Conservation (phyloP, 1,140 invertebrate genomes). For the Drosophila ironensis region DNA sequence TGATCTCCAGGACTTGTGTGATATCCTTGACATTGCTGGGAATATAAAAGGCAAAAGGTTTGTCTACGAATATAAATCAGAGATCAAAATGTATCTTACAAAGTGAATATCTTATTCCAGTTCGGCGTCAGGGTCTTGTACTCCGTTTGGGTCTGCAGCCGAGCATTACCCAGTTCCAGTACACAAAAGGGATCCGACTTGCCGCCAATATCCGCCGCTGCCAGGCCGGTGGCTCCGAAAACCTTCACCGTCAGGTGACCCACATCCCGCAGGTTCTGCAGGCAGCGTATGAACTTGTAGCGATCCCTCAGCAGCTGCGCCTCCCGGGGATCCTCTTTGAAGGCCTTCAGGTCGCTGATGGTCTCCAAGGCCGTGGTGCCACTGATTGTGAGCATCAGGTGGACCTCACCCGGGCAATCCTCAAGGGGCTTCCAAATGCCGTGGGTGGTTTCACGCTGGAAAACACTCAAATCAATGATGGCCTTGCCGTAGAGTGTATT, state of each 20-base stretch:
- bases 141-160: conserved; percentile 98
- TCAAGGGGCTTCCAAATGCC: conserved; percentile 93
- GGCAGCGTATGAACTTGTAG: conserved; percentile 90
- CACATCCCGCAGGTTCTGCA: conserved; percentile 91
- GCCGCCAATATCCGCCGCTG: conserved; percentile 94
- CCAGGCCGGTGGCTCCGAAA: conserved; percentile 93
- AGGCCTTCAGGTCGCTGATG: conserved; percentile 93
- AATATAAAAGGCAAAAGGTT: too few species aligned
- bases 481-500: conserved; percentile 85
- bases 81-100: conserved; percentile 86
- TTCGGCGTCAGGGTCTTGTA: conserved; percentile 98
- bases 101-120: conserved; percentile 99
- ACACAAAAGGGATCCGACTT: conserved; percentile 99
- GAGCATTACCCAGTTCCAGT: conserved; percentile 95
- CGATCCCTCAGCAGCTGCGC: conserved; percentile 85
- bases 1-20: conserved; percentile 97
- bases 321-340: conserved; percentile 90
- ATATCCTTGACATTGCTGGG: conserved; percentile 97
- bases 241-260: conserved; percentile 95
- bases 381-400: conserved; percentile 95
- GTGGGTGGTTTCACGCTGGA: conserved; percentile 96
- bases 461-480: conserved; percentile 91
- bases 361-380: conserved; percentile 96
- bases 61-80: too few species aligned
- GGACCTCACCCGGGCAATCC: conserved; percentile 93